Evolutionary conservation across 2,113 vertebrate genomes (phyloP).

Genomic region (Protomyctophum bolini): DNA sequence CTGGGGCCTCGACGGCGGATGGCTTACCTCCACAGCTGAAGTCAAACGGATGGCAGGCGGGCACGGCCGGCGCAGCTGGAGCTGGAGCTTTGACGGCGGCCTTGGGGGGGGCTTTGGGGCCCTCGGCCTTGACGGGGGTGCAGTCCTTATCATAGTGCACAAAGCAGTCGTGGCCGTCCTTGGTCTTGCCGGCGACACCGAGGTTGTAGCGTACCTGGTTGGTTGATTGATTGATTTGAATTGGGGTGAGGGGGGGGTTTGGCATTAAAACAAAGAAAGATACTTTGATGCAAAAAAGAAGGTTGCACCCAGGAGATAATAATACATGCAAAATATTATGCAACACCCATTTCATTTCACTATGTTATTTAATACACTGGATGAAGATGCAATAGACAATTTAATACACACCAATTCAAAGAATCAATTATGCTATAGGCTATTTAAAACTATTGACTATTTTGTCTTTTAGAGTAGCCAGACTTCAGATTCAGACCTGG

Average conservation of each 20-base stretch:
- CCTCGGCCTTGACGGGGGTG: slow-evolving; percentile 55
- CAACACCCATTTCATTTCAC: slow-evolving; percentile 52
- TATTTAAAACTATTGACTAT: slow-evolving; percentile 37
- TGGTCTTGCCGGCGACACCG: slow-evolving; percentile 76
- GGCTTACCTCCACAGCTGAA: slow-evolving; percentile 68
- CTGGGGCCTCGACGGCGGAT: neutral
- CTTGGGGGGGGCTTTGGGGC: slow-evolving; percentile 16
- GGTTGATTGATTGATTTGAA: slow-evolving; percentile 54
- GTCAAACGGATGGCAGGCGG: slow-evolving; percentile 78
- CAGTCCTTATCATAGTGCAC: slow-evolving; percentile 81
- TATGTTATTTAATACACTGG: slow-evolving; percentile 50
- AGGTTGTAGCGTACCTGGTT: slow-evolving; percentile 70
- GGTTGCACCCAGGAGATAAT: slow-evolving; percentile 24
- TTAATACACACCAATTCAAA: slow-evolving; percentile 20
- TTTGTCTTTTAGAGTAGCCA: slow-evolving; percentile 36
- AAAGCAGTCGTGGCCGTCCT: slow-evolving; percentile 80
- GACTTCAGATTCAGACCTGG: slow-evolving; percentile 73
- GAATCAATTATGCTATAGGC: slow-evolving; percentile 40
- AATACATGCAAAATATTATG: slow-evolving; percentile 53
- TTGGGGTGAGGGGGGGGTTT: slow-evolving; percentile 34
- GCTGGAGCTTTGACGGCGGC: slow-evolving; percentile 41
- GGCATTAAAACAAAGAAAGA: slow-evolving; percentile 48
- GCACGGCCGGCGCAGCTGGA: slow-evolving; percentile 27
- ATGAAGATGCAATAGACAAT: slow-evolving; percentile 33
- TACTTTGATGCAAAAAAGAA: slow-evolving; percentile 29